These are phyloP conservation scores for Wasmannia auropunctata DNA, from an alignment of 1,140 invertebrate species.

Conservation along the genomic window DNA sequence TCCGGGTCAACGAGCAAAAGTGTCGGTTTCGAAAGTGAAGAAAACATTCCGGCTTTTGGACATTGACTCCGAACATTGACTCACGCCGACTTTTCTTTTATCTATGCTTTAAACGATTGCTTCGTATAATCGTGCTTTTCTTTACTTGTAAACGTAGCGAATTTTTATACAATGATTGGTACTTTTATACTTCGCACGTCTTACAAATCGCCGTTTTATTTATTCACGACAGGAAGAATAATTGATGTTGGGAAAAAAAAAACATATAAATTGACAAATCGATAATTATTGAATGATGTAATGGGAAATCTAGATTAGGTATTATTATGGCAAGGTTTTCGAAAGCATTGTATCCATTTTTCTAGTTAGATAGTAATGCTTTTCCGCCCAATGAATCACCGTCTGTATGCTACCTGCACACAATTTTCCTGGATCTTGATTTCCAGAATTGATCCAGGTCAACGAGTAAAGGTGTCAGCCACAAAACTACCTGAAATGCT, in stretches of 20 bases:
- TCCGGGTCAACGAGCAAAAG: conserved; percentile 53
- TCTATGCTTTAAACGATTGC: not conserved
- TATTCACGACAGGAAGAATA: not conserved
- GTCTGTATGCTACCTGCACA: conserved; percentile 61
- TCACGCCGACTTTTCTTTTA: not conserved
- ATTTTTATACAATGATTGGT: not conserved
- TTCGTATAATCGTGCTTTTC: not conserved
- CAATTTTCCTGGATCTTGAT: conserved; percentile 69
- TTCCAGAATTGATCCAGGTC: conserved; percentile 60
- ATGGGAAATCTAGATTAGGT: conserved; percentile 10
- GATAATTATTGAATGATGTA: not conserved
- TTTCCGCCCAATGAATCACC: conserved; percentile 67
- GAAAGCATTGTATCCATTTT: conserved; percentile 43
- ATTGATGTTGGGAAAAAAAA: not conserved
- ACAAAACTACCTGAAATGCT: conserved; percentile 50
- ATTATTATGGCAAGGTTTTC: conserved; percentile 28
- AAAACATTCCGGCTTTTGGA: conserved; percentile 15
- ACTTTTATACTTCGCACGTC: not conserved
- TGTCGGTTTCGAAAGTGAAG: conserved; percentile 56
- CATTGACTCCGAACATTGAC: conserved; percentile 8
- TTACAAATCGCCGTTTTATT: not conserved
- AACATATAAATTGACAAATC: not conserved
- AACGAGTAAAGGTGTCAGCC: conserved; percentile 52
- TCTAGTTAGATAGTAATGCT: conserved; percentile 30
- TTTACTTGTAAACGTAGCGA: not conserved